A percentile compares a stretch with the other conserved stretches of the same genome.
Evolutionary conservation across 2,888 invertebrate genomes (phyloP).

Genomic region (Cephus pulcher): DNA sequence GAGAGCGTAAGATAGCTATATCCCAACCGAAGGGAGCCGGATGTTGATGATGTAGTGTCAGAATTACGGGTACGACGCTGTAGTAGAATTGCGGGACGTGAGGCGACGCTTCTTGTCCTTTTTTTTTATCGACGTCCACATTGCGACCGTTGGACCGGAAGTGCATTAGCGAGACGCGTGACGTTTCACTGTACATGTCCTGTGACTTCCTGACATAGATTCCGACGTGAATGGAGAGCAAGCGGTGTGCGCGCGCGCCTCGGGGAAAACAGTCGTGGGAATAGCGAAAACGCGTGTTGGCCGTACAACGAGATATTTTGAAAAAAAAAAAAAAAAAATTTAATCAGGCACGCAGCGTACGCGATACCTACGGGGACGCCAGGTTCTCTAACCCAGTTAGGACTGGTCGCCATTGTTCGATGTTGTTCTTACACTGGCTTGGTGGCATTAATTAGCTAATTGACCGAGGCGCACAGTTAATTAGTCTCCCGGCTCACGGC

Average conservation of each 20-base stretch:
- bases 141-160: neutral
- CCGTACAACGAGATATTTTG: neutral
- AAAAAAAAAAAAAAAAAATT: neutral
- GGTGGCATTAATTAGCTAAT: conserved; percentile 50
- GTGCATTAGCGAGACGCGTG: neutral
- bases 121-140: neutral
- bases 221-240: neutral
- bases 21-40: neutral
- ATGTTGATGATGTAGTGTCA: neutral
- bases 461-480: conserved; percentile 41
- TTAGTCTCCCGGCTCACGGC: conserved; percentile 25
- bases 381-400: conserved; percentile 5
- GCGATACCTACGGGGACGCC: neutral
- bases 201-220: neutral
- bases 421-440: conserved; percentile 10
- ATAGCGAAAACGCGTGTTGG: neutral
- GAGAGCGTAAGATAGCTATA: neutral
- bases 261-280: neutral
- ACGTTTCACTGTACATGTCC: neutral
- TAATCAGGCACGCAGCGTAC: neutral
- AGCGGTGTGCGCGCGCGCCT: neutral
- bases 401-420: neutral
- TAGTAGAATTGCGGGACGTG: neutral
- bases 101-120: neutral
- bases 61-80: neutral